Conservation (phyloP, 2,797 vertebrate species). For the Acipenser oxyrinchus region DNA sequence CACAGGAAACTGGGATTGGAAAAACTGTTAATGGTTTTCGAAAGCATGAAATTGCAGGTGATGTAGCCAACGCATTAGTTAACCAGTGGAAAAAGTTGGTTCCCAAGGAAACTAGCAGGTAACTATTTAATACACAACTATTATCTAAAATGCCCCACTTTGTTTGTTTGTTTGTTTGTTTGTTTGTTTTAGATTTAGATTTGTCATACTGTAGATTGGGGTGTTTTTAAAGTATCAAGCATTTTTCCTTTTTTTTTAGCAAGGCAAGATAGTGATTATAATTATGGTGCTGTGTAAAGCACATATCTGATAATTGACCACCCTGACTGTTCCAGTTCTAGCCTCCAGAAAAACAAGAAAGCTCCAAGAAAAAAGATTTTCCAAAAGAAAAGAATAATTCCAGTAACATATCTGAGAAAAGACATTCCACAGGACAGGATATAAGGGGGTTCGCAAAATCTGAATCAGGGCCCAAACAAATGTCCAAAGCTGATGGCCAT, state of each 20-base stretch:
- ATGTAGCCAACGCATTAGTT: constrained; percentile 63
- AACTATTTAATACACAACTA: constrained; percentile 6
- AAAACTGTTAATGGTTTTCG: constrained; percentile 71
- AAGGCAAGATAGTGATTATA: no score
- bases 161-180: no score
- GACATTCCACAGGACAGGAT: no score
- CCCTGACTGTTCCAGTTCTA: constrained; percentile 16
- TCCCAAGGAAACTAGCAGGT: constrained; percentile 56
- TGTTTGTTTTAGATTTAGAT: no score
- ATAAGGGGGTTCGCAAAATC: no score
- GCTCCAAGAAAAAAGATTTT: constrained; percentile 18
- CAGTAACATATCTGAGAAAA: no score
- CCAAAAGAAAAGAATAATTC: constrained; percentile 1
- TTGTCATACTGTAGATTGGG: neutral
- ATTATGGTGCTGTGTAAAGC: no score
- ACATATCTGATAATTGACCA: neutral
- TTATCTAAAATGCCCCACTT: neutral
- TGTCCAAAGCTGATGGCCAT: no score
- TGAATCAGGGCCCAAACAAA: no score
- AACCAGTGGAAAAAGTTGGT: constrained; percentile 65
- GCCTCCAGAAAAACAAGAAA: constrained; percentile 24
- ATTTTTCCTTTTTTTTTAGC: constrained; percentile 2
- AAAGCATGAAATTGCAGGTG: constrained; percentile 60
- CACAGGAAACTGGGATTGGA: constrained; percentile 75
- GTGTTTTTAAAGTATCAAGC: neutral